These are phyloP conservation scores for Plodia interpunctella DNA, from an alignment of 1,140 invertebrate genomes.

Conservation along the genomic window DNA sequence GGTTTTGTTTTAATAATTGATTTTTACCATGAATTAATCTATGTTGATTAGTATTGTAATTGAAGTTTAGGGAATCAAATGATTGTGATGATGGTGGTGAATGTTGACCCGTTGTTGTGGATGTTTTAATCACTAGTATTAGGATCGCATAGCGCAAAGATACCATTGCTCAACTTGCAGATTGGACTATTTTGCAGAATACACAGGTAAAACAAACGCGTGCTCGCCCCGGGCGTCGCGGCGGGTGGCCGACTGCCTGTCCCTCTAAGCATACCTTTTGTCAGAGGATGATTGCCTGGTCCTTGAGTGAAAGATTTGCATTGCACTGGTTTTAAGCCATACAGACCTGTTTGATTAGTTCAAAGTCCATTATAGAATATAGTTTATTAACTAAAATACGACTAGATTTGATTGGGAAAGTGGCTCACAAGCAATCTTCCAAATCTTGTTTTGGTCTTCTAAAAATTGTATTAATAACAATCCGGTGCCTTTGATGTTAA, in stretches of 20 bases:
- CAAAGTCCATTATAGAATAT: constrained; percentile 9
- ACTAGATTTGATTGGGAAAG: too few species aligned
- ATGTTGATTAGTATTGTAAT: too few species aligned
- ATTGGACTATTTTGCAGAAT: constrained; percentile 34
- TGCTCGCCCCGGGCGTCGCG: constrained; percentile 44
- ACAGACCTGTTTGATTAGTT: not conserved
- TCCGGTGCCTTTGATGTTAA: not conserved
- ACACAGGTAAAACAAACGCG: constrained; percentile 34
- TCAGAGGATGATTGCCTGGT: constrained; percentile 42
- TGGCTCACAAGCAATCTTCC: too few species aligned
- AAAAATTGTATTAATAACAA: not conserved
- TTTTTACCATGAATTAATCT: too few species aligned
- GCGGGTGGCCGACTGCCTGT: constrained; percentile 47
- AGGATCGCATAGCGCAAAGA: constrained; percentile 35
- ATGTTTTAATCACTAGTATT: constrained; percentile 24
- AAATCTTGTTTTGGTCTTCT: too few species aligned
- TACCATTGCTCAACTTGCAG: constrained; percentile 37
- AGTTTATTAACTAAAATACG: not conserved
- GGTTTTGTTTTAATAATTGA: too few species aligned
- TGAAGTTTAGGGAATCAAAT: too few species aligned
- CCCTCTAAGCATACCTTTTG: constrained; percentile 53
- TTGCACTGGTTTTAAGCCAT: constrained; percentile 15
- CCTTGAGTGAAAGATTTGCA: constrained; percentile 33
- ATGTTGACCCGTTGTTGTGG: constrained; percentile 1
- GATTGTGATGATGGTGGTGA: too few species aligned